Evolutionary conservation across 2,113 vertebrate genomes (phyloP).

Genomic region (Cyprinus carpio): DNA sequence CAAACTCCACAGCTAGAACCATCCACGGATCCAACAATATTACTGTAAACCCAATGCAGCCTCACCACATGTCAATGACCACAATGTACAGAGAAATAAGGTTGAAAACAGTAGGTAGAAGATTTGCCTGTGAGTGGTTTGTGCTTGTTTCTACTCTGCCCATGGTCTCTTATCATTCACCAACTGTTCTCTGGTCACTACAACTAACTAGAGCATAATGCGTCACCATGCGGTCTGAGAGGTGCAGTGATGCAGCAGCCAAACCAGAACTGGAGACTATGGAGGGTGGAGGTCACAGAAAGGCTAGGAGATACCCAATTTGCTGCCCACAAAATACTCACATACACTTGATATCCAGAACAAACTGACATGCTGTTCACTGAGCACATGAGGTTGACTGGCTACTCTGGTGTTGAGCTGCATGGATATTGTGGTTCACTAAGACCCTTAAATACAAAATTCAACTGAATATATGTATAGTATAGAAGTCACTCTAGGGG

Average conservation of each 20-base stretch:
- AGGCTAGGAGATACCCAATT: conserved; percentile 50
- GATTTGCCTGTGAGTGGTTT: background rate
- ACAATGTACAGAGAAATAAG: background rate
- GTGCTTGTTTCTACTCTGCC: background rate
- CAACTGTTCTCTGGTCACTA: conserved; percentile 2
- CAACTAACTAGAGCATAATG: background rate
- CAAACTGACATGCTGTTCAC: conserved; percentile 10
- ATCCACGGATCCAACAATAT: conserved; percentile 7
- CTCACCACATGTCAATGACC: background rate
- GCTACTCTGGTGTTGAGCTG: background rate
- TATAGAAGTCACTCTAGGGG: background rate
- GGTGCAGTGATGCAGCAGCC: conserved; percentile 28
- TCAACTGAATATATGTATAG: background rate
- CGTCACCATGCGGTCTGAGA: conserved; percentile 45
- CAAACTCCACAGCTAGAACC: background rate
- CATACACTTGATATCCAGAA: conserved; percentile 15
- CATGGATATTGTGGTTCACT: background rate
- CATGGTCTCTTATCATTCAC: background rate
- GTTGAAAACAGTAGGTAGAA: background rate
- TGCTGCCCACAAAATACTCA: conserved; percentile 28
- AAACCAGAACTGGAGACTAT: conserved; percentile 52
- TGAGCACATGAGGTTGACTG: background rate
- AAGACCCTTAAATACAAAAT: too few species aligned
- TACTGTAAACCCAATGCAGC: background rate
- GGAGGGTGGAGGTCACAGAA: conserved; percentile 47